Base-by-base conservation (phyloP, 2,797 vertebrate species). In the Lycodopsis pacificus region DNA sequence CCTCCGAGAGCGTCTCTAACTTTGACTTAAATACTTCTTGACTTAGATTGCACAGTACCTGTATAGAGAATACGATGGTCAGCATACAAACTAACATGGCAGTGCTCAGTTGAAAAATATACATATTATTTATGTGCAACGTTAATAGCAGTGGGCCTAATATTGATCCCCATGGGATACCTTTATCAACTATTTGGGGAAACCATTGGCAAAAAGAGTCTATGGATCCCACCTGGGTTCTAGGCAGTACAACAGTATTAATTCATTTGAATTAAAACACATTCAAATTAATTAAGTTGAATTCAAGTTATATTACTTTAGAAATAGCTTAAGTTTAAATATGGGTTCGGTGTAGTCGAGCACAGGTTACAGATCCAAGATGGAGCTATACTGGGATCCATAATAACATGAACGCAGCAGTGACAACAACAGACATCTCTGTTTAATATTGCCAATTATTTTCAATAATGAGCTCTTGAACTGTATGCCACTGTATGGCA, bases 381-480 rank as follows among this genome's bases (percentile, higher is more conserved):
- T 11, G 10, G 36, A 42, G 6, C 34, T 36, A 59, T 38, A 58
- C 1, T 30, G 36, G 4, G 25, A 49, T 25, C 15, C 0, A 0
- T 67, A 42, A 32, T 14, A 76, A n/a, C 61, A 14, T 14, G 15
- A 61, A 7, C 70, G 53, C 5, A 44, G 40, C 42, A 36, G 44
- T 36, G 57, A n/a, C 65, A 71, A 70, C 27, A 83, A 46, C 49
- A 72, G 51, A 61, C 53, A 40, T 38, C 42, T 51, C 20, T 3
- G 34, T 64, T 73, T 36, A 54, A 30, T 13, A 34, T 54, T 34
- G 13, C 38, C 63, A 75, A 67, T 86, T 78, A 79, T 65, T 75
- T 80, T 72, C 10, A 72, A 34, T 79, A 71, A 85, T 63, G 51
- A 82, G 61, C 61, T 51, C 32, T 48, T 58, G 19, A 22, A 27